These are phyloP conservation scores for Rhizomys pruinosus DNA, from an alignment of 2,113 vertebrate species.

Conservation along the genomic window DNA sequence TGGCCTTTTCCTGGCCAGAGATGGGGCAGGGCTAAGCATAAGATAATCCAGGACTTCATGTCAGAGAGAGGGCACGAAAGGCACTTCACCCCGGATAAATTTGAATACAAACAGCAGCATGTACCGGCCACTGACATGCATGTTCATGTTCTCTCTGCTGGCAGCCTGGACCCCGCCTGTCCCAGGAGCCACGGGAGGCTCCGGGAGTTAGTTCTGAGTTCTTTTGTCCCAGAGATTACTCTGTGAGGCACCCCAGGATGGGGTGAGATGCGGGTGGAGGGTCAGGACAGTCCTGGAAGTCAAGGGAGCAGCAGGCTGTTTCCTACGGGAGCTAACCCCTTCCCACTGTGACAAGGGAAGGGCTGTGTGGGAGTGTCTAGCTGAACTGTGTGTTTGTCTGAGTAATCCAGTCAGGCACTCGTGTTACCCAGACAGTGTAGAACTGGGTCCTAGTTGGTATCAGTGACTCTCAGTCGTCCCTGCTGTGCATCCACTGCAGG, in stretches of 20 bases:
- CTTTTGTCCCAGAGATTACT: neutral
- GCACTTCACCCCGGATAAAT: neutral
- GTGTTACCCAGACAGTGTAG: fast-evolving
- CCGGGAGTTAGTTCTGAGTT: neutral
- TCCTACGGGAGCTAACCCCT: neutral
- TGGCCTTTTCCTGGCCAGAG: conserved; percentile 26
- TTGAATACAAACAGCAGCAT: fast-evolving
- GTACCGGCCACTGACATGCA: fast-evolving
- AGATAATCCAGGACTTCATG: conserved; percentile 19
- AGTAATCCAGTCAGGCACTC: neutral
- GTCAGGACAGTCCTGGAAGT: neutral
- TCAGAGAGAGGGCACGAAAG: conserved; percentile 49
- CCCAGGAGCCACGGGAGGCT: neutral
- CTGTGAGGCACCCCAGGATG: neutral
- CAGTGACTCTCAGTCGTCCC: fast-evolving
- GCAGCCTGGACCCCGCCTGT: neutral
- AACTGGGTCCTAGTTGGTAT: neutral
- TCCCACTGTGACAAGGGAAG: neutral
- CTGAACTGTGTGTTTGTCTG: neutral
- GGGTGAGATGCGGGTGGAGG: neutral
- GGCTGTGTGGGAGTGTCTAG: neutral
- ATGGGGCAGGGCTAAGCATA: neutral
- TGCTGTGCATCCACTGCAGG: fast-evolving
- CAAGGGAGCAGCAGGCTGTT: neutral
- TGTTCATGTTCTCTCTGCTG: neutral